Percentiles rank a stretch among this genome's conserved stretches.
Conservation (phyloP, 2,888 invertebrate genomes). For the Atrina japonica region DNA sequence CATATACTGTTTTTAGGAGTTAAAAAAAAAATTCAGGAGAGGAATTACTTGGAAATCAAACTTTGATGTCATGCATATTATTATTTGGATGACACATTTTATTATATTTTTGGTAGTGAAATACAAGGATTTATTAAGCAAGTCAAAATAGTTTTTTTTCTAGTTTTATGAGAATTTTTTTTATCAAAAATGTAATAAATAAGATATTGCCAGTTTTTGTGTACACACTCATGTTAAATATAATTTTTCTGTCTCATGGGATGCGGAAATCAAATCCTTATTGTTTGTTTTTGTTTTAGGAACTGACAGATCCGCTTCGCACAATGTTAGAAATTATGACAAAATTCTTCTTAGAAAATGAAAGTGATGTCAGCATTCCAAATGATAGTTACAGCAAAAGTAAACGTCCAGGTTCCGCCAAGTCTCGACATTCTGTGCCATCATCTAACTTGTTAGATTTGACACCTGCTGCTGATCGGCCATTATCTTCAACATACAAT, state of each 20-base stretch:
- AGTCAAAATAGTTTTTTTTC: too few species aligned
- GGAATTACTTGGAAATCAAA: too few species aligned
- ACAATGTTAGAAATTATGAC: conserved; percentile 78
- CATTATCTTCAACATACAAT: conserved; percentile 13
- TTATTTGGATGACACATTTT: too few species aligned
- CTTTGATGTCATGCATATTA: too few species aligned
- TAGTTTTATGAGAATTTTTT: not conserved
- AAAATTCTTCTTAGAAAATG: conserved; percentile 62
- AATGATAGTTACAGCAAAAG: not conserved
- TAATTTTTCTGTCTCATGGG: too few species aligned
- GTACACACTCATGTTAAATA: too few species aligned
- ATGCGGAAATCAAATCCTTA: too few species aligned
- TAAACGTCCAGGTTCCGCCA: conserved; percentile 3
- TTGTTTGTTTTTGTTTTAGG: conserved; percentile 73
- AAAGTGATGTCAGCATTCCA: conserved; percentile 8
- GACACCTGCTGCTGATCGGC: conserved; percentile 23
- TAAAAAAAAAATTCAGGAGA: too few species aligned
- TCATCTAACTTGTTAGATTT: not conserved
- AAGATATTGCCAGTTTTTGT: too few species aligned
- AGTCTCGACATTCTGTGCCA: conserved; percentile 8
- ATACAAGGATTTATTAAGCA: not conserved
- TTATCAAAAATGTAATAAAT: not conserved
- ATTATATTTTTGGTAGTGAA: too few species aligned
- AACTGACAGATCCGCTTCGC: conserved; percentile 68
- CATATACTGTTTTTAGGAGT: too few species aligned